Base-by-base conservation (phyloP, 2,888 invertebrate species). In the Eupsilia transversa region DNA sequence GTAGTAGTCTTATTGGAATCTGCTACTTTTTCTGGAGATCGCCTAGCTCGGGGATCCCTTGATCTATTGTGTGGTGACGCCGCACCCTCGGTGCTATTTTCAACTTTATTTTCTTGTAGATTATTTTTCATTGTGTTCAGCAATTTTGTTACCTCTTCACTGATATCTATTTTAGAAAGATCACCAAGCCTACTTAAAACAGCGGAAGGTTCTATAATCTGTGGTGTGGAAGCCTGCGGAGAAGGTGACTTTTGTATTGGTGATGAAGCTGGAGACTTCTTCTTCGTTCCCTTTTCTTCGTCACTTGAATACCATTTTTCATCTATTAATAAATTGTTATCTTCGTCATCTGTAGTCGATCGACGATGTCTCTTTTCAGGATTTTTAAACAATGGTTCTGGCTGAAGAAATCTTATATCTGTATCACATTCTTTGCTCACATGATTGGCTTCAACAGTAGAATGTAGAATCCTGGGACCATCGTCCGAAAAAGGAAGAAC, bases 291-390 rank as follows among this genome's bases (percentile, higher is more conserved):
- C 77, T 98, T 98, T 87, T 97, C 98, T 86, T 98, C 98, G 86
- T 98, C 98, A 90, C 98, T 98, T 3, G 98, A 98, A 90, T 98
- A 98, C 98, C 98, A 98, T 93, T 98, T 97, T 86, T 97, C 97
- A 84, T 97, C 97, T 77, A 97, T 97, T 79, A 96, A 92, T 84
- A 97, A 92, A 91, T 97, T 97, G 74, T 97, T 97, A 83, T 97
- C 97, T 88, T 97, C 97, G 78, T 97, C 97, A 71, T 97, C 97
- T 72, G 96, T 97, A 67, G 96, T 96, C 43, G 96, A 96, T 2
- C 95, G 94, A 63, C 96, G 94, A 87, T 94, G 93, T 83, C 94
- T 90, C 88, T 96, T 96, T 84, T 95, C 95, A 54, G 94, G 91
- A 89, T 93, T 95, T 92, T 95, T 96, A 80, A 94, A 96, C 79